Percentiles rank a stretch among this genome's conserved stretches.
Evolutionary conservation across 2,888 invertebrate species (phyloP).

Genomic region (Macaria notata): DNA sequence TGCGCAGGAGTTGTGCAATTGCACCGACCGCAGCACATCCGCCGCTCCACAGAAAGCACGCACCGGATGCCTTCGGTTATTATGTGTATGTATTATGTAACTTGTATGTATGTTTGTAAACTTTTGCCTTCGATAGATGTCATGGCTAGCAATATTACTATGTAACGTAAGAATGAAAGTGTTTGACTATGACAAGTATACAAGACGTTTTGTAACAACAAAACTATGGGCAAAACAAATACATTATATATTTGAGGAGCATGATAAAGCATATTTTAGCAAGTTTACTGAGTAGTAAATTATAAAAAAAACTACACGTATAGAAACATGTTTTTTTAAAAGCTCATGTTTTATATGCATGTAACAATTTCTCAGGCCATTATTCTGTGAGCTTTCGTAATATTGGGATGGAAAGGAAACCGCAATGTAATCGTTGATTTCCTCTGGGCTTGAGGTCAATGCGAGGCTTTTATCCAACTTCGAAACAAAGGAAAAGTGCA

Average conservation of each 20-base stretch:
- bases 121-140: slow-evolving; percentile 30
- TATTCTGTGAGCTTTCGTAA: slow-evolving; percentile 36
- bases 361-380: slow-evolving; percentile 21
- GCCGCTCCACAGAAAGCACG: slow-evolving; percentile 54
- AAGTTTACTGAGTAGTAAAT: no score
- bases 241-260: no score
- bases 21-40: slow-evolving; percentile 81
- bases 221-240: no score
- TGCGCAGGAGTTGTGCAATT: slow-evolving; percentile 67
- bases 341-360: no score
- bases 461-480: slow-evolving; percentile 14
- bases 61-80: slow-evolving; percentile 62
- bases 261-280: no score
- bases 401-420: slow-evolving; percentile 42
- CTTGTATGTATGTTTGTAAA: slow-evolving; percentile 17
- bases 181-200: no score
- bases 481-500: slow-evolving; percentile 9
- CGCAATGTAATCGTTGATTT: slow-evolving; percentile 43
- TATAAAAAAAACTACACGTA: no score
- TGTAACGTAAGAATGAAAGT: no score
- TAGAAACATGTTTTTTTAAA: no score
- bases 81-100: neutral
- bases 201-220: no score
- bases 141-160: neutral
- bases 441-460: slow-evolving; percentile 33